Base-by-base conservation (phyloP, 2,797 vertebrate species). In the Okamejei kenojei region DNA sequence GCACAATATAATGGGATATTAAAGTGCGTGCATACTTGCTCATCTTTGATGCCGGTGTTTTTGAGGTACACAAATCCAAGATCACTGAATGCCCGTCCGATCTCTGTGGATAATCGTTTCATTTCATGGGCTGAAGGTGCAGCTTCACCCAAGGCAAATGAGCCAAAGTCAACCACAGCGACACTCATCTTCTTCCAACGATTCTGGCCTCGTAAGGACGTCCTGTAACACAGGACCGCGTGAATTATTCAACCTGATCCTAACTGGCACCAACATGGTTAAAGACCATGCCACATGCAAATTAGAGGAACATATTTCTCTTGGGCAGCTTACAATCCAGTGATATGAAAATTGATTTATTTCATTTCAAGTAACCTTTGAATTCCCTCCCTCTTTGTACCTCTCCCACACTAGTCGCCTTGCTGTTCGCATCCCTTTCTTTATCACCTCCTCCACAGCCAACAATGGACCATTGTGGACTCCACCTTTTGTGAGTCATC, bases 11-110 rank as follows among this genome's bases (percentile, higher is more conserved):
- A 68, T 10, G n/a, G 21, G 63, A 32, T 7, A 38, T 68, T 90
- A 68, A 84, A 38, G 38, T 90, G 63, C 17, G 1, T 11, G 91
- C 93, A 74, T 93, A 97, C 97, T 95, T 96, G 95, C 65, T 95
- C 80, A 68, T 95, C 95, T 0, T 79, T 93, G 38, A 97, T 96
- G 8, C 96, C 97, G 0, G 96, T 95, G 93, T 97, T 97, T 93
- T 94, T 45, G 58, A 97, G 93, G 88, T 96, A 97, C 26, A 96
- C 96, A 76, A 97, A 96, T 0, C 97, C 97, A 0, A 96, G 94
- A 9, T 96, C 94, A 0, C 93, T 95, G 17, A 97, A 96, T 0
- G 96, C 96, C 0, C 11, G 65, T 77, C 93, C 94, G 26, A 97
- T 15, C 93, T 95, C 93, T 15, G 73, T 0, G 78, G 94, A 93